phyloP scores from a whole-genome alignment of 92 coral and sea anemone species.

The Zoanthus sociatus region DNA sequence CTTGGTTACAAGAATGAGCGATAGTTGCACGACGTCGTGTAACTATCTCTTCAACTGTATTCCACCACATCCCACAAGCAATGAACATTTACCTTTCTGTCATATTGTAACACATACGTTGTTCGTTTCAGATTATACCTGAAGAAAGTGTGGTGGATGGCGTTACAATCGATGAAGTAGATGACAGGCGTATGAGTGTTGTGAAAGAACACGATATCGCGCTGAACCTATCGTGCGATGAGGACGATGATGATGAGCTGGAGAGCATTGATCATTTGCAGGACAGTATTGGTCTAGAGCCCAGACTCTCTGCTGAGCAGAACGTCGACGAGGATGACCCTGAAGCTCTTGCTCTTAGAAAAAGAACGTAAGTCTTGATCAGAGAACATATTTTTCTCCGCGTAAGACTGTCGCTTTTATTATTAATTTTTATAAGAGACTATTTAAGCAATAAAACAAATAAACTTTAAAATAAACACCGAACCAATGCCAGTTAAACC shows the following conservation, averaged over 20 bases:
- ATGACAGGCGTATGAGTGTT: conserved; percentile 44
- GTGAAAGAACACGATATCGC: conserved; percentile 52
- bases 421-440: too few species aligned
- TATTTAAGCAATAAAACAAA: too few species aligned
- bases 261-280: conserved; percentile 59
- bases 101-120: too few species aligned
- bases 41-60: too few species aligned
- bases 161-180: conserved; percentile 41
- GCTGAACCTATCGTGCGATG: conserved; percentile 37
- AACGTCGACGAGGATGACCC: conserved; percentile 79
- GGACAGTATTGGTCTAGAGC: conserved; percentile 56
- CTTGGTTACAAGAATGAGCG: too few species aligned
- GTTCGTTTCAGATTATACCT: conserved; percentile 73
- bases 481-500: too few species aligned
- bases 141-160: conserved; percentile 74
- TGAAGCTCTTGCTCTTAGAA: conserved; percentile 95
- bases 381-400: background rate
- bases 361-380: conserved; percentile 87
- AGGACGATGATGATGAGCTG: conserved; percentile 71
- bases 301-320: conserved; percentile 39
- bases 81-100: too few species aligned
- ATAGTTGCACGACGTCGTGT: too few species aligned
- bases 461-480: too few species aligned
- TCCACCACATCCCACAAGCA: too few species aligned
- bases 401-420: background rate